Percentiles rank a stretch among this genome's conserved stretches.
Evolutionary conservation across 2,113 vertebrate species (phyloP).

Genomic region (Strix uralensis): DNA sequence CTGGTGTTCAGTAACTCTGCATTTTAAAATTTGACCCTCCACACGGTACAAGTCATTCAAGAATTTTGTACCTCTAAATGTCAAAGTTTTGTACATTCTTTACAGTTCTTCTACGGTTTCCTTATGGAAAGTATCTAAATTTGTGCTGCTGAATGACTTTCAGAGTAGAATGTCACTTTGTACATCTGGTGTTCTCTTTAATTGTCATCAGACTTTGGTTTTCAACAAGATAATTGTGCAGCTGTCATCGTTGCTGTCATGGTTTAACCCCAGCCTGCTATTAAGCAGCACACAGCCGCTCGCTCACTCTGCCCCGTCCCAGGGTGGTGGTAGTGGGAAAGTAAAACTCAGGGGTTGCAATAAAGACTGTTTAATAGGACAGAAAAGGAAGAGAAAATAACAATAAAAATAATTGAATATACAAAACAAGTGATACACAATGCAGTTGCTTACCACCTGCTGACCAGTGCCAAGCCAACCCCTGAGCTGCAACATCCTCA

Average conservation of each 20-base stretch:
- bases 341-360: too few species aligned
- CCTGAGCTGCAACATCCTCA: too few species aligned
- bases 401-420: too few species aligned
- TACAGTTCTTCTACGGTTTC: background rate
- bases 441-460: too few species aligned
- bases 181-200: slow-evolving; percentile 7
- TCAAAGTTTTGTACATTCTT: background rate
- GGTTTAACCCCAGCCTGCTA: too few species aligned
- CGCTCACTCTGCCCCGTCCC: too few species aligned
- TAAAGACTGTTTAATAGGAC: too few species aligned
- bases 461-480: too few species aligned
- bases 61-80: background rate
- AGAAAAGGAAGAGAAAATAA: too few species aligned
- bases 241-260: background rate
- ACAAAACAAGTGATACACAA: too few species aligned
- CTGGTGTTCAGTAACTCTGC: background rate
- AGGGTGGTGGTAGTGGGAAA: too few species aligned
- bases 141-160: background rate
- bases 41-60: background rate
- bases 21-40: slow-evolving; percentile 2
- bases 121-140: background rate
- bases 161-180: background rate
- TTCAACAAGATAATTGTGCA: slow-evolving; percentile 37
- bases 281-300: too few species aligned
- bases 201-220: slow-evolving; percentile 24